Conservation (phyloP, 37 sponge, comb jelly and placozoan genomes). For the Ianthella basta region DNA sequence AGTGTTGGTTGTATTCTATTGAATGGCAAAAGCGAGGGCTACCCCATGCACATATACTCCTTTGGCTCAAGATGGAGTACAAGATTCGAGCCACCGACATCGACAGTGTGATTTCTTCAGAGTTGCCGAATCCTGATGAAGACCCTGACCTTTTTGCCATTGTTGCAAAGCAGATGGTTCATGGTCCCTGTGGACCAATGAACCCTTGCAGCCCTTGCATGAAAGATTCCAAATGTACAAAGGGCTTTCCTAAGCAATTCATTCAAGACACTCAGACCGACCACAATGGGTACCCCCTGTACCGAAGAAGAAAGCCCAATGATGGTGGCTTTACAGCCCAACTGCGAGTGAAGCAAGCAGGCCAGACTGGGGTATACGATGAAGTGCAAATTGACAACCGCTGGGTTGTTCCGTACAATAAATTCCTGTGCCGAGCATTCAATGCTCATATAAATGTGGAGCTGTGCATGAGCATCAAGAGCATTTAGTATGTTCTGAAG, state of each 20-base stretch:
- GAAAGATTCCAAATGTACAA: conserved; percentile 51
- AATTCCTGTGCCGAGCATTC: conserved; percentile 20
- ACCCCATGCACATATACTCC: too few species aligned
- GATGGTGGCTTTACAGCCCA: conserved; percentile 55
- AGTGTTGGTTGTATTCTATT: too few species aligned
- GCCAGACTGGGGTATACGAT: background rate
- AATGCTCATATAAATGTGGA: conserved; percentile 56
- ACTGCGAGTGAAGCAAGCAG: background rate
- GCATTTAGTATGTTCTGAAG: conserved; percentile 55
- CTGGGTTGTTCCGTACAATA: conserved; percentile 61
- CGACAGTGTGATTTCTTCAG: conserved; percentile 39
- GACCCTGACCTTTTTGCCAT: conserved; percentile 11
- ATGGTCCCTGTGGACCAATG: conserved; percentile 28
- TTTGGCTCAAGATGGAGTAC: too few species aligned
- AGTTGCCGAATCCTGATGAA: conserved; percentile 1
- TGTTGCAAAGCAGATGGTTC: conserved; percentile 1
- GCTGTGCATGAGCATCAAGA: conserved; percentile 37
- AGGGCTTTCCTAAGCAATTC: conserved; percentile 58
- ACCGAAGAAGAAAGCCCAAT: conserved; percentile 31
- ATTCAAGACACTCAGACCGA: conserved; percentile 25
- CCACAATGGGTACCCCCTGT: conserved; percentile 54
- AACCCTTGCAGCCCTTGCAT: conserved; percentile 50
- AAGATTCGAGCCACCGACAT: background rate
- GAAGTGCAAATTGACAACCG: conserved; percentile 50
- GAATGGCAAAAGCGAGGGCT: too few species aligned